Base-by-base conservation (phyloP, 2,888 invertebrate species). In the Erebia ligea region DNA sequence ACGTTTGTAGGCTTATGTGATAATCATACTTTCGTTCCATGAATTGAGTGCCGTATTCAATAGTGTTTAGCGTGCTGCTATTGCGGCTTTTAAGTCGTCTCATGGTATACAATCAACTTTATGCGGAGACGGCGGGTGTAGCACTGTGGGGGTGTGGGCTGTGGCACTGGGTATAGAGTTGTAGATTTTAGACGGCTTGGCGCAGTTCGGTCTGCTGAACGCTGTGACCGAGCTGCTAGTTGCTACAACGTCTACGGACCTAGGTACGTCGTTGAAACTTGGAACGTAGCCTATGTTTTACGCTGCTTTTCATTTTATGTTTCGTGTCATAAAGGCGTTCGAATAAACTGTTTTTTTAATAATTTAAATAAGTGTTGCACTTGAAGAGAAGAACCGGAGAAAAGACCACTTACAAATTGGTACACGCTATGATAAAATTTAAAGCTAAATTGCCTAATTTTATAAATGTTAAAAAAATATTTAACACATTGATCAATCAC, bases 201-300 rank as follows among this genome's bases (percentile, higher is more conserved):
- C 69, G 56, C 56, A 50, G 72, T 67, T 68, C 74, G 74, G 72
- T 72, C 74, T 72, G 74, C 61, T 73, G 68, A 62, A 62, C 62
- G 11, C 8, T 17, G 42, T 59, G 62, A 17, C 15, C 21, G 19
- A 67, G 63, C 67, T 19, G 58, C 70, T 62, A 61, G 57, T 42
- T 61, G 45, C 65, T 50, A 59, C 66, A 56, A 13, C 42, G 56
- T 52, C 52, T 54, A 54, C 56, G 45, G 19, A 42, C 56, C 56
- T 56, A 62, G 1, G 64, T 54, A 54, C 17, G 19, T 8, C 6
- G 19, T 10, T 19, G 17, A 10, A 50, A 15, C n/a, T 52, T 50
- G 25, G n/a, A 13, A 25, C 25, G 63, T n/a, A 50, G 62, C 48
- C 15, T 59, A 34, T 34, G n/a, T 34, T 34, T 52, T 17, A 52